Conservation (phyloP, 1,140 invertebrate species). For the Cherax destructor region DNA sequence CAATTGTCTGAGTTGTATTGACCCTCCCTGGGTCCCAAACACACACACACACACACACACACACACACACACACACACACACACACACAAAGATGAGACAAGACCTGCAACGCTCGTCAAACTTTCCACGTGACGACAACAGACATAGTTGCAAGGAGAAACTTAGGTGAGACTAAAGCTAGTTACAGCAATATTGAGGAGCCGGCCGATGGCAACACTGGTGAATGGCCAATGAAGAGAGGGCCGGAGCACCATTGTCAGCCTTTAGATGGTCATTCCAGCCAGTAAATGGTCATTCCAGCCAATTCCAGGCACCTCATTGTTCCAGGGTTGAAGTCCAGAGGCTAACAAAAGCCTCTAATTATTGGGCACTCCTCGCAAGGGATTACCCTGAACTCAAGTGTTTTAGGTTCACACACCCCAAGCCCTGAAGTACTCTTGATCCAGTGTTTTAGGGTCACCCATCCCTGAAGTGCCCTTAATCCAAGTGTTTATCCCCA, state of each 20-base stretch:
- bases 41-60: not conserved
- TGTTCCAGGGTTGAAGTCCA: conserved; percentile 62
- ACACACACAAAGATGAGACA: not conserved
- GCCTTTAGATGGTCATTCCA: conserved; percentile 66
- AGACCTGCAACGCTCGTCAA: not conserved
- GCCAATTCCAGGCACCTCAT: conserved; percentile 68
- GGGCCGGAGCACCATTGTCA: conserved; percentile 60
- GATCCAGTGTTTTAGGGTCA: too few species aligned
- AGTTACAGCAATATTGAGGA: conserved; percentile 33
- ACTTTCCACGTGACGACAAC: too few species aligned
- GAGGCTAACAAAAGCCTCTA: conserved; percentile 65
- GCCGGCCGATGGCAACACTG: conserved; percentile 52
- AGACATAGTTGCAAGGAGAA: not conserved
- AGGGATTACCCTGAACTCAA: conserved; percentile 54
- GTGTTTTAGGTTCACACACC: conserved; percentile 34
- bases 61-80: not conserved
- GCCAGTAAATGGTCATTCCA: conserved; percentile 68
- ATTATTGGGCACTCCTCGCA: conserved; percentile 64
- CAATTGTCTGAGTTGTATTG: conserved; percentile 19
- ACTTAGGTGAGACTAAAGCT: conserved; percentile 31
- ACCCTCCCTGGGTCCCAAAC: not conserved
- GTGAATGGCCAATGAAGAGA: conserved; percentile 67
- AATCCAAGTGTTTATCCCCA: too few species aligned
- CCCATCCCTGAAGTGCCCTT: too few species aligned
- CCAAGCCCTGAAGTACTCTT: not conserved